Evolutionary conservation across 2,113 vertebrate genomes (phyloP).

Genomic region (Anhinga rufa): DNA sequence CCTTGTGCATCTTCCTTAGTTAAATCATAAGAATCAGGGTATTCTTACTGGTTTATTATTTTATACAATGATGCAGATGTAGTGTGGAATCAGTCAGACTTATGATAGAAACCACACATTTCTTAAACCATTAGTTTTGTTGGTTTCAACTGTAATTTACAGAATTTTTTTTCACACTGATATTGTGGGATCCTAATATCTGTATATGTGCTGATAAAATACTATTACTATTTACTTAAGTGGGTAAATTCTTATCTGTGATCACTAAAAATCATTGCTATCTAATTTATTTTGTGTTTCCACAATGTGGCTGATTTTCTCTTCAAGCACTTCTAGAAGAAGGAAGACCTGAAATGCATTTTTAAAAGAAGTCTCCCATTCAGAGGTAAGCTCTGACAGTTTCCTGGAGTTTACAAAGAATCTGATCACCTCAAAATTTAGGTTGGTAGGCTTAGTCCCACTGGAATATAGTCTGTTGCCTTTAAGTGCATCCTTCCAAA

Average conservation of each 20-base stretch:
- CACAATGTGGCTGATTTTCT: not conserved
- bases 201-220: not conserved
- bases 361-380: not conserved
- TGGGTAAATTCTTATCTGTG: not conserved
- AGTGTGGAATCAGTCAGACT: not conserved
- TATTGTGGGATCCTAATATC: not conserved
- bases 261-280: not conserved
- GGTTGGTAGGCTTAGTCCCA: not conserved
- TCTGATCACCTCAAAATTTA: not conserved
- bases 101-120: not conserved
- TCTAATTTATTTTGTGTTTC: not conserved
- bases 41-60: not conserved
- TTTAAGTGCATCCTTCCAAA: not conserved
- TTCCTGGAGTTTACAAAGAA: not conserved
- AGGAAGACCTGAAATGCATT: not conserved
- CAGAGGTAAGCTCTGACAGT: not conserved
- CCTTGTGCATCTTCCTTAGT: not conserved
- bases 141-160: not conserved
- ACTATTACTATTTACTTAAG: not conserved
- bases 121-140: not conserved
- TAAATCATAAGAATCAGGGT: not conserved
- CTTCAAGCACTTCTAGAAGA: not conserved
- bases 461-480: not conserved
- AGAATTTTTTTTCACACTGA: not conserved
- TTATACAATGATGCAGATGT: not conserved